phyloP scores from a whole-genome alignment of 2,113 vertebrate species.

The Leiothrix lutea region DNA sequence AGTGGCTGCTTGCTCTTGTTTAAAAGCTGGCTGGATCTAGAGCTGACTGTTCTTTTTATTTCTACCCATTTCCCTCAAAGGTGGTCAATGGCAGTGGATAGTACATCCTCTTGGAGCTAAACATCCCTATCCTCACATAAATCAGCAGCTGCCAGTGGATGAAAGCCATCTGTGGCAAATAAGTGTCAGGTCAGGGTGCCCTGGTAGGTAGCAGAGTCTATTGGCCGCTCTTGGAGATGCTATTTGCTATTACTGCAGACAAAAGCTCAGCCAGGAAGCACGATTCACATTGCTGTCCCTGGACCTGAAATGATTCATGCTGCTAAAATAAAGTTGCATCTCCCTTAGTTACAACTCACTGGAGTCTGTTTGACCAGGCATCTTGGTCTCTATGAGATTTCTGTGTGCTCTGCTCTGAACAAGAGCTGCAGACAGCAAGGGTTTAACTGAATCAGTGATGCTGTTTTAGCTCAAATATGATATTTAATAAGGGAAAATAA shows the following conservation, averaged over 20 bases:
- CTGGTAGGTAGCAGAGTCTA: neutral
- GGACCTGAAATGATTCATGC: neutral
- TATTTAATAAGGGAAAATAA: conserved; percentile 45
- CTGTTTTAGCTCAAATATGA: conserved; percentile 25
- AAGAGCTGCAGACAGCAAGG: neutral
- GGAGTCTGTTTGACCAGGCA: neutral
- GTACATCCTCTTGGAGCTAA: neutral
- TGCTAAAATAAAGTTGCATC: neutral
- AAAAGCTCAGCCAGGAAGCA: neutral
- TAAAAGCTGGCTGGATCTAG: neutral
- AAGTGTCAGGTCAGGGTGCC: neutral
- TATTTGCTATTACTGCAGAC: neutral
- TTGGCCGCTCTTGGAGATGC: neutral
- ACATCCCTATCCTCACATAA: neutral
- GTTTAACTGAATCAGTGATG: conserved; percentile 15
- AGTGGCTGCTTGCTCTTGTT: neutral
- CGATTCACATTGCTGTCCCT: neutral
- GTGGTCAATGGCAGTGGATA: neutral
- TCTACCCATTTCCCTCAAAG: neutral
- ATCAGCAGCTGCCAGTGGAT: neutral
- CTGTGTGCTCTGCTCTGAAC: neutral
- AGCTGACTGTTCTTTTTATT: neutral
- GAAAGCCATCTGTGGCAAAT: neutral
- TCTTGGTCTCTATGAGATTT: neutral
- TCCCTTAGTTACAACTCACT: neutral